Base-by-base conservation (phyloP, 2,797 vertebrate genomes). In the Loris lydekkerianus region DNA sequence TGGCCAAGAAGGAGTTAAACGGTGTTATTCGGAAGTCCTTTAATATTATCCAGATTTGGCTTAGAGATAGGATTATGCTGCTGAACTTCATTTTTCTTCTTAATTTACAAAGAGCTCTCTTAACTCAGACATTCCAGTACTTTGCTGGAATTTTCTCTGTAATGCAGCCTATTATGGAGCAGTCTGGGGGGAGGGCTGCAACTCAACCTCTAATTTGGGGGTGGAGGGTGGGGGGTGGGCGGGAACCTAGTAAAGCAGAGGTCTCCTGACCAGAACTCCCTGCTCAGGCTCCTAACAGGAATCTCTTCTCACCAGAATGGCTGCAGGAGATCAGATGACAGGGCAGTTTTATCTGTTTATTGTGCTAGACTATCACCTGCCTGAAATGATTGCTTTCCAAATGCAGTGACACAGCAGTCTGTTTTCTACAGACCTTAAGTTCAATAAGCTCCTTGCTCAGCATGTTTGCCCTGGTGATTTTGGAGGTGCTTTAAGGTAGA, bases 101-200 rank as follows among this genome's bases (percentile, higher is more conserved):
- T 90, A 92, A 80, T 93, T 95, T 96, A 95, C 95, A 96, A 96
- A 97, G 94, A 82, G 53, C 53, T 92, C 86, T 88, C 80, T 95
- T 95, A 96, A 94, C 86, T 83, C 82, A 72, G 78, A 82, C 86
- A 94, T 91, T 92, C 75, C 81, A 73, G 88, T 87, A 73, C 49
- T 93, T 91, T 73, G 78, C 53, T 96, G 93, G 93, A 97, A 94
- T 96, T 85, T 97, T 97, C 85, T 96, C 75, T 76, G 82, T 84
- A 78, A 91, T 69, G 29, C 88, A 85, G 77, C 81, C 85, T 77
- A 31, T 78, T 86, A 60, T n/a, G 10, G 43, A 86, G 67, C 56
- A 70, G 70, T 63, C 60, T 81, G 17, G 3, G 0, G 34, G 77
- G 49, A 73, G 43, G 89, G 46, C 43, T 88, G 94, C 82, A 96